Evolutionary conservation across 2,113 vertebrate genomes (phyloP), one percentile per base, ranked within the genome.

Genomic region (Astur gentilis): DNA sequence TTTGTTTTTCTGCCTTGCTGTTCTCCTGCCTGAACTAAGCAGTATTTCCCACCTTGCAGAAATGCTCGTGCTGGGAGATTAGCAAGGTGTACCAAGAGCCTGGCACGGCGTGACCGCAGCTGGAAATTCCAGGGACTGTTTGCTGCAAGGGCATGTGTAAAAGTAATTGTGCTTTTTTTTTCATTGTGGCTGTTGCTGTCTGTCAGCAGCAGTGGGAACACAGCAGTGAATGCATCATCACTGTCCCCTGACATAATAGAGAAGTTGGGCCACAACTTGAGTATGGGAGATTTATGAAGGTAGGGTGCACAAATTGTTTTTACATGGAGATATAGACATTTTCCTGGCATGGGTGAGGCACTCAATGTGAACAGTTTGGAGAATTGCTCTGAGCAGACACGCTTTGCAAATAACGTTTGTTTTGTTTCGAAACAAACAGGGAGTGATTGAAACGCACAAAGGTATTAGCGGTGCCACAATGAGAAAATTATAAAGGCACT

Each of bases 31-130:
- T 83, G 57, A 64, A 86, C 32, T 42, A 61, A 94, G 44, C 32
- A 42, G 25, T 42, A 26, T 83, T 93, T 75, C 49, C 34, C 22
- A 16, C 34, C 57, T 38, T 78, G 22, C 36, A 85, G 77, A 89
- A 75, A 55, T 49, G 42, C 38, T 72, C 1, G 0, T 61, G 55
- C 45, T 89, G 23, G 25, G 86, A 85, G 64, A 89, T 69, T 34
- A 91, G 52, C 44, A 83, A 82, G 81, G 62, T 65, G 15, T 61
- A 57, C 32, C 2, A 1, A 90, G 71, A 83, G 34, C 85, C 83
- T 64, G 31, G 55, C 55, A n/a, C 4, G 1, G n/a, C 1, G 1
- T 19, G 20, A 38, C 29, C 2, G 2, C 20, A 45, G 75, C 50
- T 90, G 69, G 76, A 73, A 82, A 88, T 89, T 82, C 54, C 55